A percentile compares a stretch with the other conserved stretches of the same genome.
These are phyloP conservation scores for Steatornis caripensis DNA, from an alignment of 2,113 vertebrate genomes.

Conservation along the genomic window DNA sequence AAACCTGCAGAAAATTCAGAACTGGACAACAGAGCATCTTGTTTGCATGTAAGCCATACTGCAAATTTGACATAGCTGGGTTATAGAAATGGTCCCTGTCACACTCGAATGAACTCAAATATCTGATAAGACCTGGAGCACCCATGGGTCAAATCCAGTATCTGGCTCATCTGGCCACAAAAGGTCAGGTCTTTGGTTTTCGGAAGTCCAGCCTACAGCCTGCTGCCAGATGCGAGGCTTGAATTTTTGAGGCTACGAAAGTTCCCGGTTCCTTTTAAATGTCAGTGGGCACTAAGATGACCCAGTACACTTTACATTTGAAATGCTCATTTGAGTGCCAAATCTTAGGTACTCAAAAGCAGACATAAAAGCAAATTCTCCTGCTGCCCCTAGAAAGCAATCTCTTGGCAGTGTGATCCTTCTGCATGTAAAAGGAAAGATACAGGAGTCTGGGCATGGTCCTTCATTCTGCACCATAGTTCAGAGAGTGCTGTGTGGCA, in stretches of 20 bases:
- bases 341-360: neutral
- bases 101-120: neutral
- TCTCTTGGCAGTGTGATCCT: neutral
- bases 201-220: neutral
- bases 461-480: neutral
- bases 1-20: neutral
- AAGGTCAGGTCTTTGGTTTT: neutral
- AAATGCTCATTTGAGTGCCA: neutral
- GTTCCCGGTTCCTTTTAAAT: neutral
- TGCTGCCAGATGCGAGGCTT: neutral
- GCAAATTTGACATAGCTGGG: neutral
- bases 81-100: neutral
- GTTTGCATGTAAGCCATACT: neutral
- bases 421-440: neutral
- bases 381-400: neutral
- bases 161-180: neutral
- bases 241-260: neutral
- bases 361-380: neutral
- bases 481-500: neutral
- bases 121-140: neutral
- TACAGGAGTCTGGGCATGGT: neutral
- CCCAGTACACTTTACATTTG: neutral
- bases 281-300: neutral
- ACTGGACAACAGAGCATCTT: neutral
- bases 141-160: rapidly evolving